Evolutionary conservation across 1,140 invertebrate genomes (phyloP).

Genomic region (Saccostrea cuccullata): DNA sequence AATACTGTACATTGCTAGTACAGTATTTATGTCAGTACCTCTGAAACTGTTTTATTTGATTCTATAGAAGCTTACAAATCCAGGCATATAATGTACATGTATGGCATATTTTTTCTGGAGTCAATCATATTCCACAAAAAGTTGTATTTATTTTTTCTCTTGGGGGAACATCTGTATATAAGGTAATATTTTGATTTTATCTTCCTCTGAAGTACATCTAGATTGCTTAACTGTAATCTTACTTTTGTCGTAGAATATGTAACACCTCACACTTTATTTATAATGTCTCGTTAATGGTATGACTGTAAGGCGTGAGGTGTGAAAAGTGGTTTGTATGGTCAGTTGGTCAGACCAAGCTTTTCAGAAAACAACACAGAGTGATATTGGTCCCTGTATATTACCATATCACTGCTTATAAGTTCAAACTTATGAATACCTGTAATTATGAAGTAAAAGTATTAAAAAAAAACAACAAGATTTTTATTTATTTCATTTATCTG

Average conservation of each 20-base stretch:
- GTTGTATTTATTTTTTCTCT: not conserved
- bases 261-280: too few species aligned
- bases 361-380: not conserved
- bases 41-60: not conserved
- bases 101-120: not conserved
- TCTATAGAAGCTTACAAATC: not conserved
- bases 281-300: too few species aligned
- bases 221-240: not conserved
- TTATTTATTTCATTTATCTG: too few species aligned
- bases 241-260: not conserved
- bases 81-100: not conserved
- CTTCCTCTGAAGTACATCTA: not conserved
- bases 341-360: not conserved
- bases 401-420: slow-evolving; percentile 6
- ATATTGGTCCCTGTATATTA: not conserved
- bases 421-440: not conserved
- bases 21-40: not conserved
- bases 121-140: not conserved
- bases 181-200: not conserved
- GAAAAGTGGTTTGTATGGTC: too few species aligned
- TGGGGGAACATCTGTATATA: not conserved
- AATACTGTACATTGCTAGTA: not conserved
- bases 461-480: too few species aligned
- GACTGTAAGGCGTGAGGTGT: too few species aligned
- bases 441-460: not conserved